Base-by-base conservation (phyloP, 2,113 vertebrate genomes). In the Pteropus alecto region DNA sequence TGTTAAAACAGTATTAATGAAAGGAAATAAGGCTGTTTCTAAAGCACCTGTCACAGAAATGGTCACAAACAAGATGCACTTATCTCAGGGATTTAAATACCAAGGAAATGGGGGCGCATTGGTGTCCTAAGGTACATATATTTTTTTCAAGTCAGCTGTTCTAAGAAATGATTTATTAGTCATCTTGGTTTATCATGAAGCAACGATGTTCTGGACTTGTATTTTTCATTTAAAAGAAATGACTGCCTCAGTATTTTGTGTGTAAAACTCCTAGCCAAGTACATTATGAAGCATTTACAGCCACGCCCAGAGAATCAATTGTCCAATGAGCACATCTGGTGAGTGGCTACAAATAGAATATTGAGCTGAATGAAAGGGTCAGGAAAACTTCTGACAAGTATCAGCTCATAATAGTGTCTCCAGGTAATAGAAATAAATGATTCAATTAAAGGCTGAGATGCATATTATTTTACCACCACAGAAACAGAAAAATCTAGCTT, bases 81-180 rank as follows among this genome's bases (percentile, higher is more conserved):
- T 98, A 89, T 89, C 88, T 5, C 87, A 76, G 93, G 88, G 93
- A 92, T 95, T 93, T 95, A 97, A 98, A 98, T 97, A 97, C 46
- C 81, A 54, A 79, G 16, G 18, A 92, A 61, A 22, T 60, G n/a
- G 9, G 6, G 56, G 92, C 93, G 11, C 67, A 92, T 91, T 94
- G 46, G 68, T 95, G 46, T 97, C 73, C n/a, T 94, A 89, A 96
- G 78, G 93, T 95, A 63, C 91, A 98, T 97, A 97, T 98, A 97
- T 91, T 95, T 98, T 70, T 98, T 95, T 48, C 58, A 26, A 65
- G 96, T 96, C 81, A 97, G 2, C 4, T 96, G 51, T 88, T 87
- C 73, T 54, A 54, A 96, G 82, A 97, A 97, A 97, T 94, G 46
- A 97, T 95, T 97, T 87, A 93, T 77, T 65, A 70, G 5, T 96